phyloP scores from a whole-genome alignment of 2,113 vertebrate genomes.

The Bambusicola thoracicus region DNA sequence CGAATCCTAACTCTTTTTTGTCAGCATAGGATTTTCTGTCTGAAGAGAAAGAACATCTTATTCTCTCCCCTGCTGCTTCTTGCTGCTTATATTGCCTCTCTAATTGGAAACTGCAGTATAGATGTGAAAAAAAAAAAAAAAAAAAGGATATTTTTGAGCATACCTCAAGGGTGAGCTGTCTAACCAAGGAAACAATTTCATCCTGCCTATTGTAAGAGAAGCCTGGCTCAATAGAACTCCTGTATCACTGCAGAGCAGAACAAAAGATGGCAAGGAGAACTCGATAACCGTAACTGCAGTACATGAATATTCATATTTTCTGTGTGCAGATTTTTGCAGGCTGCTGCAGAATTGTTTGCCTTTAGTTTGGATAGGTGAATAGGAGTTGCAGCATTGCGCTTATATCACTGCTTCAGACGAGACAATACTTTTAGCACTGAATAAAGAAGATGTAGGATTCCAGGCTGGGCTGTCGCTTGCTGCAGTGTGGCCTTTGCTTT shows the following conservation, averaged over 20 bases:
- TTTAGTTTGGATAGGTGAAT: conserved; percentile 6
- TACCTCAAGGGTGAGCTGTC: conserved; percentile 70
- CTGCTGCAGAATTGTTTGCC: not conserved
- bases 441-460: not conserved
- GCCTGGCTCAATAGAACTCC: not conserved
- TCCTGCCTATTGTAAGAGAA: not conserved
- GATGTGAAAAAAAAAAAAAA: conserved; percentile 25
- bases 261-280: not conserved
- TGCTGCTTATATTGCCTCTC: not conserved
- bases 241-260: not conserved
- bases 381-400: not conserved
- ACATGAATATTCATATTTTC: not conserved
- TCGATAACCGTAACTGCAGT: not conserved
- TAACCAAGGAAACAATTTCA: conserved; percentile 49
- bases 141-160: conserved; percentile 33
- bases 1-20: not conserved
- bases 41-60: conserved; percentile 5
- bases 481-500: not conserved
- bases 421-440: not conserved
- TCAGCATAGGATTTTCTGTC: conserved; percentile 5
- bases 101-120: conserved; percentile 43
- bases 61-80: not conserved
- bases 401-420: not conserved
- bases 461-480: not conserved
- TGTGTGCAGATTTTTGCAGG: not conserved